Percentiles rank a stretch among this genome's conserved stretches.
Conservation (phyloP, 2,888 invertebrate genomes). For the Syrista parreyssii region DNA sequence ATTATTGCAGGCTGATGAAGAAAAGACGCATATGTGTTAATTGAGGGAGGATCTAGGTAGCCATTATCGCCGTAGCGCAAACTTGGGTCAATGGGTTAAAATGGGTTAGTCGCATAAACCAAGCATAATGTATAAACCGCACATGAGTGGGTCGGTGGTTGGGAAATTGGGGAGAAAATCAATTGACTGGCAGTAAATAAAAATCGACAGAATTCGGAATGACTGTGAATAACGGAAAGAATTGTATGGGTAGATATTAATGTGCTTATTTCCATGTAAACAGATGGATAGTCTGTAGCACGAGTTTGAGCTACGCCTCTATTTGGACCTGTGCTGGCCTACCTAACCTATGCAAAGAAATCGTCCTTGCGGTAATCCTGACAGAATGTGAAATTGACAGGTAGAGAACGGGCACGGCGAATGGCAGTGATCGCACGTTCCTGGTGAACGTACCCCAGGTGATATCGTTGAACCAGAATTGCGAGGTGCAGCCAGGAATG, state of each 20-base stretch:
- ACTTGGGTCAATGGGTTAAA: constrained; percentile 36
- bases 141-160: neutral
- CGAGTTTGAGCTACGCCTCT: neutral
- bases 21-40: constrained; percentile 26
- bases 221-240: neutral
- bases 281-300: neutral
- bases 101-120: neutral
- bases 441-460: constrained; percentile 60
- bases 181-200: neutral
- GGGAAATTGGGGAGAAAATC: neutral
- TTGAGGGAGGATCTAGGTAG: constrained; percentile 38
- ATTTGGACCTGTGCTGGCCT: neutral
- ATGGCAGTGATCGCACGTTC: neutral
- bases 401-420: neutral
- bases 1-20: neutral
- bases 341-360: neutral
- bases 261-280: neutral
- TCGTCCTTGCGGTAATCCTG: neutral
- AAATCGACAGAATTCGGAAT: neutral
- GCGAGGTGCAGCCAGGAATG: constrained; percentile 44
- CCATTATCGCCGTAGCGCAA: constrained; percentile 45
- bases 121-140: neutral
- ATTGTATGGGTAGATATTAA: neutral
- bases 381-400: neutral
- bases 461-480: constrained; percentile 63